Percentiles rank a stretch among this genome's conserved stretches.
Conservation (phyloP, 1,140 invertebrate genomes). For the Samia ricini region DNA sequence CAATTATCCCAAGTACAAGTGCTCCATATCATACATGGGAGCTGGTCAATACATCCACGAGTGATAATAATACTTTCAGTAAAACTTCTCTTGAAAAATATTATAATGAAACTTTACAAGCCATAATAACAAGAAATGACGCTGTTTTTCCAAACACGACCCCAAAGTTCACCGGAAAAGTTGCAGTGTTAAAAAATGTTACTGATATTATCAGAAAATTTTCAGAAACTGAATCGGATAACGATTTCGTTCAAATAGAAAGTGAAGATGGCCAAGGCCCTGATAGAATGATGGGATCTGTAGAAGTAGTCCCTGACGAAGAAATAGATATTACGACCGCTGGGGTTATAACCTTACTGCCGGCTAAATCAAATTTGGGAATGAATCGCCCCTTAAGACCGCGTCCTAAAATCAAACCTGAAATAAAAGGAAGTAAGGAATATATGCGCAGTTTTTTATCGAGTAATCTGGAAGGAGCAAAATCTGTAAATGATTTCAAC, state of each 20-base stretch:
- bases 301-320: slow-evolving; percentile 63
- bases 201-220: slow-evolving; percentile 67
- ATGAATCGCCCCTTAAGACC: slow-evolving; percentile 78
- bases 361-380: slow-evolving; percentile 81
- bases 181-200: slow-evolving; percentile 62
- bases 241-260: slow-evolving; percentile 26
- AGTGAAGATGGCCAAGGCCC: slow-evolving; percentile 33
- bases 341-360: slow-evolving; percentile 78
- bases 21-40: slow-evolving; percentile 70
- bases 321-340: slow-evolving; percentile 63
- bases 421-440: slow-evolving; percentile 34
- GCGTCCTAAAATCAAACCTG: slow-evolving; percentile 65
- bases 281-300: slow-evolving; percentile 53
- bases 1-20: slow-evolving; percentile 62
- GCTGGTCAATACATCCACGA: slow-evolving; percentile 70
- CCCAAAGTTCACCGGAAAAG: slow-evolving; percentile 68
- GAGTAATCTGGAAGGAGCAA: slow-evolving; percentile 45
- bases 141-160: slow-evolving; percentile 65
- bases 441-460: slow-evolving; percentile 49
- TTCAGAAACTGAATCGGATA: slow-evolving; percentile 40
- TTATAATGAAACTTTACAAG: slow-evolving; percentile 75
- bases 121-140: slow-evolving; percentile 74
- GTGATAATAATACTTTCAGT: slow-evolving; percentile 52
- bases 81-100: slow-evolving; percentile 68
- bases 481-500: slow-evolving; percentile 36